These are phyloP conservation scores for Distichodus sexfasciatus DNA, from an alignment of 2,797 vertebrate genomes.

Conservation along the genomic window DNA sequence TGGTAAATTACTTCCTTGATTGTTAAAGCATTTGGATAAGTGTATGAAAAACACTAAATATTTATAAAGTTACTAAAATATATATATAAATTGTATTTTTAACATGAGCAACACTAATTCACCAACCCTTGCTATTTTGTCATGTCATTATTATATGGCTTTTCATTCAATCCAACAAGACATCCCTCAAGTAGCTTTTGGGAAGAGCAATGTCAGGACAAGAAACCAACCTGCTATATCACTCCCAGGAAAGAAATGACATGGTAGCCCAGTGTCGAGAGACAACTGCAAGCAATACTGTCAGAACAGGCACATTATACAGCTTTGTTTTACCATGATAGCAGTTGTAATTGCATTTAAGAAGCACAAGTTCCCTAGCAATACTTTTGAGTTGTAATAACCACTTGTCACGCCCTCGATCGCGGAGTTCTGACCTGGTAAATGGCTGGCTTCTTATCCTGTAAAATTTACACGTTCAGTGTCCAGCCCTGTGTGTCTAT, in stretches of 20 bases:
- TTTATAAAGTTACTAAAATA: no score
- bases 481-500: no score
- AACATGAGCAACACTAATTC: no score
- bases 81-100: no score
- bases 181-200: neutral
- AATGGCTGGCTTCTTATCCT: no score
- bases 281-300: neutral
- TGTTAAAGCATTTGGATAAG: no score
- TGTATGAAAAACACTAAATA: no score
- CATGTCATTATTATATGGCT: no score
- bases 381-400: neutral
- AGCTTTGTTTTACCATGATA: neutral
- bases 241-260: neutral
- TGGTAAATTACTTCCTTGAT: no score
- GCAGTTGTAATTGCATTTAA: neutral
- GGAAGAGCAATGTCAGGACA: neutral
- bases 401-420: neutral
- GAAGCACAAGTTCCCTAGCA: neutral
- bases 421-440: no score
- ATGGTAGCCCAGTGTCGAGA: neutral
- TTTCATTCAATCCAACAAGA: neutral
- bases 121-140: no score
- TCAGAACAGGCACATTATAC: neutral
- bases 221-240: neutral
- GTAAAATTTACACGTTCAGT: no score